phyloP scores from a whole-genome alignment of 2,113 vertebrate species.

The Phalacrocorax pelagicus region DNA sequence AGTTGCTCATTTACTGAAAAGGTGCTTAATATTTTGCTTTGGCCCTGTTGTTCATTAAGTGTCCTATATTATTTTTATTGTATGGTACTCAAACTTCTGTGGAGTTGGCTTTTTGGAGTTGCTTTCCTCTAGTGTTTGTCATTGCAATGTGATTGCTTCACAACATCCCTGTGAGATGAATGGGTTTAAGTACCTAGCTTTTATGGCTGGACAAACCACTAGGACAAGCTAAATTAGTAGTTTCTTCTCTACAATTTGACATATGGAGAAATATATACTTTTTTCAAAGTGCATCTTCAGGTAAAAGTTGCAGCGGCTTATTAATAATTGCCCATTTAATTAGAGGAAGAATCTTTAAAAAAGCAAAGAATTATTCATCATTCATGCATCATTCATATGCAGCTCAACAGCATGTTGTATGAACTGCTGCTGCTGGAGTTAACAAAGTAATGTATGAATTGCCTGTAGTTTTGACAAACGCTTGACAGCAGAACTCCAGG shows the following conservation, averaged over 20 bases:
- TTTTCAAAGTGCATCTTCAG: neutral
- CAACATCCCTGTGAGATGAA: neutral
- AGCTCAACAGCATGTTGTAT: neutral
- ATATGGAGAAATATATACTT: neutral
- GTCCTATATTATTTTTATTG: neutral
- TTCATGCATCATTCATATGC: neutral
- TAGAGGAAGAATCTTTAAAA: neutral
- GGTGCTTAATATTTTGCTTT: neutral
- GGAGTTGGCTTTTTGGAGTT: neutral
- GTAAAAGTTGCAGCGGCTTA: neutral
- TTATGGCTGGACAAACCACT: neutral
- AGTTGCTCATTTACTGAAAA: neutral
- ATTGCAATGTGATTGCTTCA: neutral
- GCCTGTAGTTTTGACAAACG: neutral
- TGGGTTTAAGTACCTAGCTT: neutral
- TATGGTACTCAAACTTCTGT: neutral
- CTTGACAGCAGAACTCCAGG: neutral
- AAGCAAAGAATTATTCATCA: neutral
- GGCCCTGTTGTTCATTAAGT: neutral
- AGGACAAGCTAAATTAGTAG: neutral
- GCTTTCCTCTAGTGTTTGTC: neutral
- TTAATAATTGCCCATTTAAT: neutral
- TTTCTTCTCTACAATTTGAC: neutral
- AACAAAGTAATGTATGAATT: neutral
- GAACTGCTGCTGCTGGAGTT: neutral